Evolutionary conservation across 2,888 invertebrate species (phyloP), one percentile per base, ranked within the genome.

Genomic region (Keiferia lycopersicella): DNA sequence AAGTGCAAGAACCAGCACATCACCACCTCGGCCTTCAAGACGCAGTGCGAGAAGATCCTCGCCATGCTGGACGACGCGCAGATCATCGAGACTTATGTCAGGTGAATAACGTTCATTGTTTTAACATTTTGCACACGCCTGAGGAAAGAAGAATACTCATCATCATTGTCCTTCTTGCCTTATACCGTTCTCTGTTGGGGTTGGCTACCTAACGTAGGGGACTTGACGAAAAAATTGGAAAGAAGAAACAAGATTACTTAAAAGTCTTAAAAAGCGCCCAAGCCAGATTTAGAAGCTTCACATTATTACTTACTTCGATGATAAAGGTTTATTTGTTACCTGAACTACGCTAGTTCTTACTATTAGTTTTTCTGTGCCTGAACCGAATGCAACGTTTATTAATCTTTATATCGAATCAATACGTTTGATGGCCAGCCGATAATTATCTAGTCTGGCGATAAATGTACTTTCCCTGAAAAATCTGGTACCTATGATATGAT

Each of bases 21-120:
- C 63, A 93, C 94, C 11, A 87, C 93, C 0, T 83, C 93, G 4
- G 92, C 93, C 12, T 97, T 97, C 83, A 93, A 94, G 59, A 94
- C 94, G 69, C 96, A 96, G 79, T 95, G 95, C 71, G 97, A 97
- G 86, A 84, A 88, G 63, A 90, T 93, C 65, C 81, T 94, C 56
- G 84, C 86, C 67, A 91, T 94, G 73, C 84, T 94, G 67, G 93
- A 94, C 73, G 94, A 94, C 71, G 79, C 79, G 0, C 84, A 92
- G 63, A 93, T 96, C 69, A 86, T 95, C 39, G 95, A 95, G 67
- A 94, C 93, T 22, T 95, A 96, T 69, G 94, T 96, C 61, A 94
- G 92, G 86, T 94, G 34, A 34, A 34, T 34, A 34, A 34, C 7
- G 8, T 34, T 34, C 10, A 34, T 4, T 34, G 34, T 34, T 34